These are phyloP conservation scores for Mythimna impura DNA, from an alignment of 2,888 invertebrate species.

Conservation along the genomic window DNA sequence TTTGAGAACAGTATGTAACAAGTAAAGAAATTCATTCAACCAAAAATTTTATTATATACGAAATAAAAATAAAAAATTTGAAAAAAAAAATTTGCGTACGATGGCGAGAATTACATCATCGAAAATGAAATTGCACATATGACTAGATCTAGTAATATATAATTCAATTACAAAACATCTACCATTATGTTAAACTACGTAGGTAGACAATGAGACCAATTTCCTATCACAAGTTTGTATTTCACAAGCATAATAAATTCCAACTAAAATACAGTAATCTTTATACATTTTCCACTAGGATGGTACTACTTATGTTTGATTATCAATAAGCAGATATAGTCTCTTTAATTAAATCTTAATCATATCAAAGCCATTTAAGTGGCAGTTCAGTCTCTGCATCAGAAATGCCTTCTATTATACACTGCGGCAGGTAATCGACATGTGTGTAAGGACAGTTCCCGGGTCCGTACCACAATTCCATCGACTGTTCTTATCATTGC, in stretches of 20 bases:
- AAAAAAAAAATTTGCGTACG: not conserved
- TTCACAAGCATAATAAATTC: not conserved
- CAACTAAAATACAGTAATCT: not conserved
- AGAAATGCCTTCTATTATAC: conserved; percentile 1
- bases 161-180: not conserved
- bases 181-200: conserved; percentile 1
- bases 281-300: not conserved
- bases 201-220: conserved; percentile 9
- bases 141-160: not conserved
- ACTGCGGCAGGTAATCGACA: conserved; percentile 33
- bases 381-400: not conserved
- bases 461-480: conserved; percentile 33
- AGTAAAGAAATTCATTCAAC: too few relatives aligned
- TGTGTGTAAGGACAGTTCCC: conserved; percentile 35
- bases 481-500: conserved; percentile 60
- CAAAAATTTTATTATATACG: too few relatives aligned
- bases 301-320: not conserved
- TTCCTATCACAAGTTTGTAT: not conserved
- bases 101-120: too few relatives aligned
- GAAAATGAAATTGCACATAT: not conserved
- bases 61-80: too few relatives aligned
- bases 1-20: too few relatives aligned
- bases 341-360: conserved; percentile 5
- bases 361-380: conserved; percentile 6
- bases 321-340: not conserved